These are phyloP conservation scores for Alloplasta piceator DNA, from an alignment of 2,888 invertebrate species.

Conservation along the genomic window DNA sequence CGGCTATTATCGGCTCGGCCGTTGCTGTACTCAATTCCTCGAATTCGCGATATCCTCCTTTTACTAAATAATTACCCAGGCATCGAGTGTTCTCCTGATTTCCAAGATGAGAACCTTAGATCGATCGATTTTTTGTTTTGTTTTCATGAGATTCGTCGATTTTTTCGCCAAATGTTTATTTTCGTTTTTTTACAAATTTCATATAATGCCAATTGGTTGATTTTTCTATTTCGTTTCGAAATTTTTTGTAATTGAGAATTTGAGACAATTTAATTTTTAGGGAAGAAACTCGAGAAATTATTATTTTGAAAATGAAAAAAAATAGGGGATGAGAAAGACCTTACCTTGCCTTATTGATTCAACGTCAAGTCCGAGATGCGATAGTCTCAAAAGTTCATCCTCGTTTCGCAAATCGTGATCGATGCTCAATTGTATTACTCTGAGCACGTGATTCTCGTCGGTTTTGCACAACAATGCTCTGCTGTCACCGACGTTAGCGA, in stretches of 20 bases:
- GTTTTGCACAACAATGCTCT: conserved; percentile 92
- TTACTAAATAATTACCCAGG: conserved; percentile 94
- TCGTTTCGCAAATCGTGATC: conserved; percentile 94
- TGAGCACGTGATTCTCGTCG: conserved; percentile 90
- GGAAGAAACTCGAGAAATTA: neutral
- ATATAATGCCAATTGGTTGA: neutral
- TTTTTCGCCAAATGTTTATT: neutral
- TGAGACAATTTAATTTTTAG: too few species aligned
- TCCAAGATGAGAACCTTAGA: conserved; percentile 88
- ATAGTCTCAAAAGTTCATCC: conserved; percentile 91
- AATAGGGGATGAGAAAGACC: conserved; percentile 15
- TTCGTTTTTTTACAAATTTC: neutral
- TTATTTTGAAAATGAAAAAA: too few species aligned
- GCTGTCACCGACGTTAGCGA: conserved; percentile 94
- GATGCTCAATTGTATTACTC: conserved; percentile 92
- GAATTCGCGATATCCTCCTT: conserved; percentile 93
- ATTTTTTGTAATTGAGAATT: too few species aligned
- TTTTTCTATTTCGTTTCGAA: neutral
- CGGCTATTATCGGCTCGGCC: conserved; percentile 92
- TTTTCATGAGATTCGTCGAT: conserved; percentile 21
- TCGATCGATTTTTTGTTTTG: conserved; percentile 41
- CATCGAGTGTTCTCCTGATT: conserved; percentile 93
- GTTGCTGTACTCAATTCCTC: conserved; percentile 88
- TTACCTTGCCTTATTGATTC: conserved; percentile 88
- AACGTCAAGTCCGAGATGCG: conserved; percentile 90